Evolutionary conservation across 2,797 vertebrate genomes (phyloP).

Genomic region (Sebastes taczanowskii): DNA sequence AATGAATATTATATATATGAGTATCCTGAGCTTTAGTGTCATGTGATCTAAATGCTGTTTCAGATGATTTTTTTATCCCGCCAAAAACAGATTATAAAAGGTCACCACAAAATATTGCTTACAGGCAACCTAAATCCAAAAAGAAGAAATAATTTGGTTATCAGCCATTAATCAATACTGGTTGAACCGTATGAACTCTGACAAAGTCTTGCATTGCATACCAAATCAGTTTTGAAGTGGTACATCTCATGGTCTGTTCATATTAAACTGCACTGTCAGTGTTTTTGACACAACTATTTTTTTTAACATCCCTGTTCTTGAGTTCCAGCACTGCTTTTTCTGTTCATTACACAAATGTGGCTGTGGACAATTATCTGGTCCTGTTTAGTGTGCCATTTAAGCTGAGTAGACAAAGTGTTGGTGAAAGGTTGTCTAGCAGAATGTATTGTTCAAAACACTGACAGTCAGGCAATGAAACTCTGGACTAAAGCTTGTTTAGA

Average conservation of each 20-base stretch:
- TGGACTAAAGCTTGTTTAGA: slow-evolving; percentile 1
- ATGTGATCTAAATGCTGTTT: slow-evolving; percentile 2
- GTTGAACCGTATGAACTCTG: neutral
- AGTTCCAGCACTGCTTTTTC: neutral
- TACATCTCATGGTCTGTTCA: neutral
- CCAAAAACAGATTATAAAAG: slow-evolving; percentile 7
- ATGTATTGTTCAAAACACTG: neutral
- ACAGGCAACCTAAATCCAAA: neutral
- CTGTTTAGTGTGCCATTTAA: neutral
- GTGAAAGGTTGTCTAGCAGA: neutral
- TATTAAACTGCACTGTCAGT: neutral
- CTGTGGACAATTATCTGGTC: neutral
- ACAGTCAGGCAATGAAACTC: neutral
- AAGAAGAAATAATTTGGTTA: neutral
- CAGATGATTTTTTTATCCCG: neutral
- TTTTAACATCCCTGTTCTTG: neutral
- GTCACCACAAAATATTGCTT: slow-evolving; percentile 6
- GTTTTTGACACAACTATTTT: neutral
- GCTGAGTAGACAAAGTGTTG: no score
- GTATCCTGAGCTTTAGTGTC: slow-evolving; percentile 51
- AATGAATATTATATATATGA: neutral
- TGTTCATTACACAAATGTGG: neutral
- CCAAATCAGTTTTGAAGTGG: neutral
- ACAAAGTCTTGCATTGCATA: neutral
- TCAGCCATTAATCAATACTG: neutral